Percentiles rank a stretch among this genome's conserved stretches.
phyloP scores from a whole-genome alignment of 2,888 invertebrate genomes.

The Leptopilina syphax region DNA sequence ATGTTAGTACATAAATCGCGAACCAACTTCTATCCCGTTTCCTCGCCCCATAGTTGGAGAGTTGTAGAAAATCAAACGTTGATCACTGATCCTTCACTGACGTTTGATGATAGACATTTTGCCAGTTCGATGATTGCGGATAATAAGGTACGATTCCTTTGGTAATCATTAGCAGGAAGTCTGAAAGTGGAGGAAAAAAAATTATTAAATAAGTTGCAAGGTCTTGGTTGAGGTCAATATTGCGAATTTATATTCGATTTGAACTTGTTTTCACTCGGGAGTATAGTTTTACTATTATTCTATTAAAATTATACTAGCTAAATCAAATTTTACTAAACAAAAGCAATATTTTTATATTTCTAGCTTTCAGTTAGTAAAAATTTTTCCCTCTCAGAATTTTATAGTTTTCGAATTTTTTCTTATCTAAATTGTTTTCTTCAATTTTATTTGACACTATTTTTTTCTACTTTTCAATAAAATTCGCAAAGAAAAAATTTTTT shows the following conservation, averaged over 20 bases:
- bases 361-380: too few species aligned
- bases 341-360: too few species aligned
- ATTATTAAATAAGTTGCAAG: neutral
- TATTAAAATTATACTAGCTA: too few species aligned
- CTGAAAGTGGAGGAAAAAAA: neutral
- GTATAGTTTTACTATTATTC: too few species aligned
- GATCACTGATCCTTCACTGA: slow-evolving; percentile 39
- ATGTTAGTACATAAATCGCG: slow-evolving; percentile 28
- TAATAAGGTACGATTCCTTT: slow-evolving; percentile 13
- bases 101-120: slow-evolving; percentile 26
- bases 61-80: slow-evolving; percentile 27
- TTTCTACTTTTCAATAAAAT: too few species aligned
- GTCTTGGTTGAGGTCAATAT: slow-evolving; percentile 6
- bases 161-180: slow-evolving; percentile 26
- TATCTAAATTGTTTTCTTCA: too few species aligned
- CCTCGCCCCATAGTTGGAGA: slow-evolving; percentile 50
- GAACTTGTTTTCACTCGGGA: too few species aligned
- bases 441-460: too few species aligned
- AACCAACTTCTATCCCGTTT: slow-evolving; percentile 61
- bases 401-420: too few species aligned
- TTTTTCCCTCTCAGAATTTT: too few species aligned
- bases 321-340: too few species aligned
- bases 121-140: slow-evolving; percentile 18
- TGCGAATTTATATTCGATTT: neutral
- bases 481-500: too few species aligned